A percentile compares a stretch with the other conserved stretches of the same genome.
Evolutionary conservation across 2,797 vertebrate genomes (phyloP).

Genomic region (Furcifer pardalis): DNA sequence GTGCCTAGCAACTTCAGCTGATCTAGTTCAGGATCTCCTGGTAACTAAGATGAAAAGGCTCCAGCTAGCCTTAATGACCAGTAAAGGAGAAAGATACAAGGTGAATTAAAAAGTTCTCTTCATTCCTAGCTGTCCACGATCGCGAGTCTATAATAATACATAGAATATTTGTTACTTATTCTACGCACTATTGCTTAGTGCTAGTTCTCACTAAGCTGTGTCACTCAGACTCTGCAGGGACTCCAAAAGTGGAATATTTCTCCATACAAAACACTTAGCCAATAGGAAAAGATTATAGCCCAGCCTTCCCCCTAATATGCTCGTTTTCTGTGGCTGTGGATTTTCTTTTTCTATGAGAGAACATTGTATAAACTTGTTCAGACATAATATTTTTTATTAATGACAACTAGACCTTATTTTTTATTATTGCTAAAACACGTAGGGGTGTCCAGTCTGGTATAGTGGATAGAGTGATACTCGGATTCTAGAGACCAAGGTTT

Average conservation of each 20-base stretch:
- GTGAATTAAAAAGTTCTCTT: not conserved
- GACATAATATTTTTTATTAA: not conserved
- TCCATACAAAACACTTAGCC: not conserved
- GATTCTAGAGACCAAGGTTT: too few relatives aligned
- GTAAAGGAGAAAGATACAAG: not conserved
- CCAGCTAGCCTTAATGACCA: not conserved
- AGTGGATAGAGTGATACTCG: too few relatives aligned
- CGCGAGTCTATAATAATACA: not conserved
- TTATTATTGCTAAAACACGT: not conserved
- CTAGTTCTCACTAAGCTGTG: not conserved
- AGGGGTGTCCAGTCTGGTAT: too few relatives aligned
- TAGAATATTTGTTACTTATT: not conserved
- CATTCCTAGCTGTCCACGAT: not conserved
- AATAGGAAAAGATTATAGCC: not conserved
- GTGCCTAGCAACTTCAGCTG: not conserved
- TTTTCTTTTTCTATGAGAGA: not conserved
- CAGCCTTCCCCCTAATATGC: not conserved
- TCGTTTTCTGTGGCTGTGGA: not conserved
- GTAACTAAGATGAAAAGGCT: not conserved
- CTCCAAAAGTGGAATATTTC: not conserved
- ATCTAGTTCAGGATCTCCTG: not conserved
- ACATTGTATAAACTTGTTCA: not conserved
- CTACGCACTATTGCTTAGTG: not conserved
- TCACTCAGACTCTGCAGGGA: too few relatives aligned
- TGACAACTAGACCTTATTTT: not conserved